phyloP scores from a whole-genome alignment of 1,140 invertebrate genomes.

The Epicauta chinensis region DNA sequence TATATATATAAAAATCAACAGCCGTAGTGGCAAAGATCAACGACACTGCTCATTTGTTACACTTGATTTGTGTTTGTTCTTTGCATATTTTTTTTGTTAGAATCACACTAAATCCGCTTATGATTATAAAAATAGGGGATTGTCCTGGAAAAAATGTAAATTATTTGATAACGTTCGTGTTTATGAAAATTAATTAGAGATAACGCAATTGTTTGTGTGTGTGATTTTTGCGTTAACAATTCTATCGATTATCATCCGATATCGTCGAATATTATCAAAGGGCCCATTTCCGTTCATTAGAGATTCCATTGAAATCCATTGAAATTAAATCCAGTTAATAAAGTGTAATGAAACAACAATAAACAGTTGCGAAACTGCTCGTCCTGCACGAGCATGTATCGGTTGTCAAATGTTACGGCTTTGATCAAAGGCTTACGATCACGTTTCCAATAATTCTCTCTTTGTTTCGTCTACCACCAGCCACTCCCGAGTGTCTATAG shows the following conservation, averaged over 20 bases:
- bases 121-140: constrained; percentile 7
- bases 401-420: constrained; percentile 14
- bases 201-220: no score
- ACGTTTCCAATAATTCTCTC: constrained; percentile 1
- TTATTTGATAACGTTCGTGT: constrained; percentile 1
- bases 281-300: constrained; percentile 7
- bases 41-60: constrained; percentile 32
- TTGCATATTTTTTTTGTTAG: constrained; percentile 12
- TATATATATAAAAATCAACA: neutral
- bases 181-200: constrained; percentile 15
- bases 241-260: constrained; percentile 1
- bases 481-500: neutral
- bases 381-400: constrained; percentile 15
- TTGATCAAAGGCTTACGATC: constrained; percentile 9
- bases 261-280: neutral
- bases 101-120: constrained; percentile 23
- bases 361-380: constrained; percentile 10
- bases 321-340: constrained; percentile 11
- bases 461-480: neutral
- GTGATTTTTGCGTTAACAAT: no score
- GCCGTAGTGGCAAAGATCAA: no score
- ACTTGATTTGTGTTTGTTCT: constrained; percentile 31
- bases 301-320: constrained; percentile 10
- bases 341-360: constrained; percentile 10
- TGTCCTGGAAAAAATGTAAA: no score